These are phyloP conservation scores for Molothrus aeneus DNA, from an alignment of 2,797 vertebrate genomes.

Conservation along the genomic window DNA sequence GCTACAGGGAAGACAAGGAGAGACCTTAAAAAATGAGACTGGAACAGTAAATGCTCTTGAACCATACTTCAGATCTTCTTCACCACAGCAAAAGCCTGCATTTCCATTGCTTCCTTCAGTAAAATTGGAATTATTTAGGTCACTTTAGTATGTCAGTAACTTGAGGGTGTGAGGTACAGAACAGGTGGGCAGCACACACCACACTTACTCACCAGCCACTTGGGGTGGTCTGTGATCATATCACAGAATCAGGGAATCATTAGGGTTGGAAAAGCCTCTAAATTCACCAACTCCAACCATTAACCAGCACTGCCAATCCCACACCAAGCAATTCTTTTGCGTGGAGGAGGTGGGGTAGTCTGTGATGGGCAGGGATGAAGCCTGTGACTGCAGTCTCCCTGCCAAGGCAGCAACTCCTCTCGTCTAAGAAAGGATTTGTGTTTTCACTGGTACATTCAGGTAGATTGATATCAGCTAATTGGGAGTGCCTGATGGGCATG, in stretches of 20 bases:
- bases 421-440: not conserved
- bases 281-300: too few relatives aligned
- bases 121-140: not conserved
- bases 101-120: not conserved
- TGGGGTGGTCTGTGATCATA: accelerated
- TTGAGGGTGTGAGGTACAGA: too few relatives aligned
- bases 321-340: not conserved
- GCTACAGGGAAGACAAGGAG: not conserved
- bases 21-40: not conserved
- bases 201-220: accelerated
- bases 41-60: not conserved
- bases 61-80: not conserved
- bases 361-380: not conserved
- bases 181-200: too few relatives aligned
- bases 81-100: not conserved
- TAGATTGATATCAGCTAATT: not conserved
- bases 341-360: not conserved
- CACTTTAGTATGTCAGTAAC: not conserved
- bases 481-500: accelerated
- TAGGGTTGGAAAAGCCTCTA: not conserved
- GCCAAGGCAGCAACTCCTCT: not conserved
- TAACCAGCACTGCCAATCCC: not conserved
- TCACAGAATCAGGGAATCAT: not conserved
- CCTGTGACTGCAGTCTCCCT: not conserved
- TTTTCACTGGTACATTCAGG: not conserved